Percentiles rank a stretch among this genome's conserved stretches.
Conservation (phyloP, 2,797 vertebrate genomes). For the Neostethus bicornis region DNA sequence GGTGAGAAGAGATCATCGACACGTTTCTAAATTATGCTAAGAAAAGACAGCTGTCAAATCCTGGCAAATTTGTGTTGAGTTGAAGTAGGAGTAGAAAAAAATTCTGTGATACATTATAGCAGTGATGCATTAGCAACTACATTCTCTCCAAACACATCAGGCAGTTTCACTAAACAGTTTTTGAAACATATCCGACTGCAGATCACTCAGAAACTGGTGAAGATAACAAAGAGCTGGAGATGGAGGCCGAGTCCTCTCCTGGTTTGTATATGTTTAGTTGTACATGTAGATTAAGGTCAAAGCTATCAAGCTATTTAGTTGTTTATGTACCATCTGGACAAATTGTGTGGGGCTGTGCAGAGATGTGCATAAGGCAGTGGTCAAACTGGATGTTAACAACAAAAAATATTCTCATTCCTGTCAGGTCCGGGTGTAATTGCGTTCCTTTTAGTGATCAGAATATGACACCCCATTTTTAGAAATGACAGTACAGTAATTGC, state of each 20-base stretch:
- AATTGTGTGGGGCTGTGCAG: conserved; percentile 18
- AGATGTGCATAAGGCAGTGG: conserved; percentile 28
- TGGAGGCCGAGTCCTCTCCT: too few species aligned
- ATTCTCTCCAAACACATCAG: too few species aligned
- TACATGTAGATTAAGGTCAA: not conserved
- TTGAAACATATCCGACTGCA: too few species aligned
- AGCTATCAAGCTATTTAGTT: conserved; percentile 1
- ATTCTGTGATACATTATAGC: too few species aligned
- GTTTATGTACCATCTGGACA: conserved; percentile 16
- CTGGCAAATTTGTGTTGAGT: too few species aligned
- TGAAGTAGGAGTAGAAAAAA: too few species aligned
- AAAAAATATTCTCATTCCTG: conserved; percentile 64
- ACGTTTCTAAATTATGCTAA: too few species aligned
- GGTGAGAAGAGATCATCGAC: too few species aligned
- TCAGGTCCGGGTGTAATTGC: conserved; percentile 70
- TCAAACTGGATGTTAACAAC: conserved; percentile 63
- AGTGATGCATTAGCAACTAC: too few species aligned
- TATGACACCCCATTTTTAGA: conserved; percentile 76
- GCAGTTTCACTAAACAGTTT: too few species aligned
- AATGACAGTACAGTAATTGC: conserved; percentile 76
- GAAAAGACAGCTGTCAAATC: too few species aligned
- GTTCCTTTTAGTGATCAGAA: conserved; percentile 72
- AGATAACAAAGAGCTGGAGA: not conserved
- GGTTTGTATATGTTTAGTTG: conserved; percentile 2
- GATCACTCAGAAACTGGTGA: not conserved